Evolutionary conservation across 2,888 invertebrate genomes (phyloP).

Genomic region (Diaperis boleti): DNA sequence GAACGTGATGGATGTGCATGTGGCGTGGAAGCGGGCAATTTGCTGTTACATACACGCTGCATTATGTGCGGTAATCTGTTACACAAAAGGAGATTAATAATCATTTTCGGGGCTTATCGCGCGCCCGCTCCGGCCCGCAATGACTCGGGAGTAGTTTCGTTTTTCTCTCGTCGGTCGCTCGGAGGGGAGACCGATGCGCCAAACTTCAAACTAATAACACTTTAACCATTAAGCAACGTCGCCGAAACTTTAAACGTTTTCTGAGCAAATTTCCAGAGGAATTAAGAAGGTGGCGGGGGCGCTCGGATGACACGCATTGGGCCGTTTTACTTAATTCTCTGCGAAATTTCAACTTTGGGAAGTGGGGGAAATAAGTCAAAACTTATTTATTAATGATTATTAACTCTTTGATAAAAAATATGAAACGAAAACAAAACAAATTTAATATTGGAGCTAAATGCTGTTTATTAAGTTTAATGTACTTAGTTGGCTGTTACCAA

Average conservation of each 20-base stretch:
- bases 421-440: too few species aligned
- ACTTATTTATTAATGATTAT: too few species aligned
- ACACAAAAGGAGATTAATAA: conserved; percentile 37
- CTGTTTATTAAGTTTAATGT: too few species aligned
- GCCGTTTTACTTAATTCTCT: too few species aligned
- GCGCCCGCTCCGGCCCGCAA: conserved; percentile 10
- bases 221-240: conserved; percentile 17
- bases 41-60: conserved; percentile 34
- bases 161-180: conserved; percentile 2
- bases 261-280: conserved; percentile 7
- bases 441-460: too few species aligned
- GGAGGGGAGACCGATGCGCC: conserved; percentile 4
- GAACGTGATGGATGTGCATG: conserved; percentile 34
- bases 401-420: too few species aligned
- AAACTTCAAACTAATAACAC: conserved; percentile 26
- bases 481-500: too few species aligned
- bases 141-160: conserved; percentile 18
- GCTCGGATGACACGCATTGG: too few species aligned
- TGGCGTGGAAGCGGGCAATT: conserved; percentile 35
- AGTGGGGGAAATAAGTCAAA: too few species aligned
- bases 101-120: conserved; percentile 16
- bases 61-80: conserved; percentile 35
- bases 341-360: too few species aligned
- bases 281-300: conserved; percentile 3
- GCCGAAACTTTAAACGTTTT: conserved; percentile 10